Evolutionary conservation across 2,888 invertebrate species (phyloP), one percentile per base, ranked within the genome.

Genomic region (Tachina grossa): DNA sequence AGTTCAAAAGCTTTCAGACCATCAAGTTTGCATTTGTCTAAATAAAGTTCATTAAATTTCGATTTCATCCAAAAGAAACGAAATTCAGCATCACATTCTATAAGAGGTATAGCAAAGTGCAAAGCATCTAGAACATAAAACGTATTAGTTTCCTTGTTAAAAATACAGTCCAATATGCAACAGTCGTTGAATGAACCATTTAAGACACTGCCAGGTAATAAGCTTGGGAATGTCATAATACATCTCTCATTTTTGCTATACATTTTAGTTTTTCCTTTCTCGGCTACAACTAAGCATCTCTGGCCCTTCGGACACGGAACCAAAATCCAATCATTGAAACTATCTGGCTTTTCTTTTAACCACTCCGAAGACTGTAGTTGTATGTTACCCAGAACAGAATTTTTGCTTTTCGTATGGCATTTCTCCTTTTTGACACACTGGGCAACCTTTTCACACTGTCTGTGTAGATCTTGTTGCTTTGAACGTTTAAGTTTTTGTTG

Each of bases 321-420:
- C 72, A 96, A 93, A 31, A 94, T 91, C 97, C 97, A 97, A 68
- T 95, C 95, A 8, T 94, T 93, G 72, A 97, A 94, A 90, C 97
- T 96, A 41, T 94, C 93, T 0, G 99, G 99, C 78, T 96, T 95
- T 88, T 98, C 97, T 1, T 96, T 93, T 91, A 99, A 93, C 98
- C 98, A 99, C 92, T 99, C 99, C 0, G 98, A 98, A 82, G 96
- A 90, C 97, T 98, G 98, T 9, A 98, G 93, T 88, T 95, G 94
- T 16, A 88, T 83, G 45, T 87, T 59, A 80, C 45, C 86, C 83
- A 79, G 39, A n/a, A 39, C 47, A 39, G 9, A 72, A 43, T 31
- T 78, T 69, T 19, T 83, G 63, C 0, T 11, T 13, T 45, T 74
- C n/a, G 45, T 53, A 39, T 51, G 2, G 3, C 3, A 55, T 13